Evolutionary conservation across 2,797 vertebrate genomes (phyloP), one percentile per base, ranked within the genome.

Genomic region (Momotus momota): DNA sequence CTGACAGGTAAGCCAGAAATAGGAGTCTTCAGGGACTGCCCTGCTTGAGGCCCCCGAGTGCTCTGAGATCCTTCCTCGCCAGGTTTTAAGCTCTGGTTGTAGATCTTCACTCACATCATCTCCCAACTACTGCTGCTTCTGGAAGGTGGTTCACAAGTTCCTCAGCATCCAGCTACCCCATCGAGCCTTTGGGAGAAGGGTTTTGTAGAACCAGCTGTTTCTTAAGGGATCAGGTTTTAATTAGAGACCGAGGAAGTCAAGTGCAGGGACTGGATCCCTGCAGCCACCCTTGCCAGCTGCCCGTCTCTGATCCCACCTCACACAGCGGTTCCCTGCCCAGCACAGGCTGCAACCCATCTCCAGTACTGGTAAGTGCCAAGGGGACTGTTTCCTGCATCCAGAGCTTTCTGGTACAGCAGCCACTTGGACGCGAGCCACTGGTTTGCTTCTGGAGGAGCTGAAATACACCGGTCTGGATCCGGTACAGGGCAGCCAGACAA

Each of bases 51-150:
- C 66, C 58, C 75, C 54, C 7, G 43, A 78, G 55, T 2, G 12
- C 62, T 94, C 78, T 22, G 4, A 82, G 48, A 69, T 61, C 65
- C 25, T 21, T 88, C 45, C 85, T 51, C 55, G 23, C 51, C 93
- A 96, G 91, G 43, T 82, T 96, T 94, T 82, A 93, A 95, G 80
- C 51, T 82, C 93, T 73, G 79, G 78, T 73, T 73, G 43, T 84
- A 94, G 80, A 91, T 87, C 74, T 91, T 69, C 90, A 90, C 65
- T 86, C 86, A 74, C 93, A 95, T 91, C 92, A 87, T 97, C 80
- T 93, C 83, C 71, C 74, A 97, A 33, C 94, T 93, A 96, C 77
- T 20, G 66, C 67, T 77, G 89, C 81, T 96, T 35, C 82, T 90
- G 78, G 80, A 77, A 86, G 57, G 45, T 40, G 67, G 77, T 87